Conservation (phyloP, 23 tunicate genomes). For the Ciona savignyi region DNA sequence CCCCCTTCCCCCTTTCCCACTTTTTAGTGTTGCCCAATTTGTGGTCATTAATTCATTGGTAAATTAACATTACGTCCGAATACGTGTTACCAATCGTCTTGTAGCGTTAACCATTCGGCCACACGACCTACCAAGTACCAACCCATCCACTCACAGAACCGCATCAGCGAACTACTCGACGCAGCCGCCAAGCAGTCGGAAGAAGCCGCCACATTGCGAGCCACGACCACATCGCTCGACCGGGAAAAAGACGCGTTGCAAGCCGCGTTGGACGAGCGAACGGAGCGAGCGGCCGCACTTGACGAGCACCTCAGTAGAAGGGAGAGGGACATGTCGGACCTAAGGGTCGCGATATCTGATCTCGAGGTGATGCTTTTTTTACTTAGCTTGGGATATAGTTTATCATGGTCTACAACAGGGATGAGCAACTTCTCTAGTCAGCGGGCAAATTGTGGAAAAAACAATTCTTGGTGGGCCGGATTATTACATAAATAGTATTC, state of each 20-base stretch:
- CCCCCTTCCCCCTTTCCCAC: too few species aligned
- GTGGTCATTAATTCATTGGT: too few species aligned
- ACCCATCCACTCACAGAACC: conserved; percentile 35
- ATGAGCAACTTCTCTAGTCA: too few species aligned
- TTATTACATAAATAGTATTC: too few species aligned
- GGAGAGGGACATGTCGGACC: conserved; percentile 51
- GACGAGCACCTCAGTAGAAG: conserved; percentile 64
- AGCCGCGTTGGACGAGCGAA: conserved; percentile 75
- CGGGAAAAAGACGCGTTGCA: conserved; percentile 88
- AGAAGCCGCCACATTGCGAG: conserved; percentile 56
- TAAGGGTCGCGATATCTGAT: conserved; percentile 25
- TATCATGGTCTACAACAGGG: background rate
- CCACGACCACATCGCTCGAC: conserved; percentile 68
- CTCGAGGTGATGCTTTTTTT: conserved; percentile 22
- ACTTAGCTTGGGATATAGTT: background rate
- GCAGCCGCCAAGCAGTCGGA: conserved; percentile 49
- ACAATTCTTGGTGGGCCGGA: too few species aligned
- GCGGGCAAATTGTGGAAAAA: too few species aligned
- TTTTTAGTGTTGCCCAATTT: too few species aligned
- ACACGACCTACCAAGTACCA: too few species aligned
- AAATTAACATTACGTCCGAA: too few species aligned
- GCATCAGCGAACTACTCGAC: conserved; percentile 47
- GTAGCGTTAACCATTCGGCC: too few species aligned
- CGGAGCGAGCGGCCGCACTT: conserved; percentile 49
- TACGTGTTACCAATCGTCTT: too few species aligned